Base-by-base conservation (phyloP, 1,140 invertebrate genomes). In the Drosophila miranda region DNA sequence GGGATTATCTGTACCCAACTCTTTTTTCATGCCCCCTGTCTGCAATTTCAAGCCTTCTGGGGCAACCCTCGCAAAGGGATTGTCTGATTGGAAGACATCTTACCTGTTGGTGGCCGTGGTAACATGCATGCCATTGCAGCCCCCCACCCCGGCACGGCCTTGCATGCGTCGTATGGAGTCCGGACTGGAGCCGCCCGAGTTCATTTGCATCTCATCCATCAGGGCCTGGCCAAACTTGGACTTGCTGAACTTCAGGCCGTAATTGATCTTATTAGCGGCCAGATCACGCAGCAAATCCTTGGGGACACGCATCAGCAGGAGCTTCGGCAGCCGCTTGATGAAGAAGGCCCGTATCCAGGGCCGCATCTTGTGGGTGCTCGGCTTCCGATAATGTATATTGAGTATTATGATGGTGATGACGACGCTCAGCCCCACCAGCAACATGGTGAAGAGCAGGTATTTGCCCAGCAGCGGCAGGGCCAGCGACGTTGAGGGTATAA, bases 301-400 rank as follows among this genome's bases (percentile, higher is more conserved):
- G 1, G 96, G 95, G 2, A 96, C 96, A 45, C 96, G 92, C 96
- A 98, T 98, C 34, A 97, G 90, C 6, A 98, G 91, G 14, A 97
- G 80, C 72, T 96, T 97, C 0, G 97, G 97, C 13, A 98, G 92
- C 50, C 94, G 93, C 71, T 96, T 94, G 78, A 98, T 97, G 91
- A 99, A 99, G 69, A 99, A 94, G 60, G 93, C 94, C 46, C 97
- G 92, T 6, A 98, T 95, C 97, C 97, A 98, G 0, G 96, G 96
- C 0, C 96, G 94, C 97, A 99, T 99, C 91, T 96, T 96, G 91
- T 99, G 98, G 0, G 99, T 99, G 73, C 97, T 98, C 2, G 99
- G 98, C 87, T 99, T 99, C 2, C 99, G 96, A 90, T 99, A 99
- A 91, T 99, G 99, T n/a, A 99, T 96, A 91, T 99, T 99, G 23